A percentile compares a stretch with the other conserved stretches of the same genome.
Conservation (phyloP, 2,113 vertebrate genomes). For the Rhea pennata region DNA sequence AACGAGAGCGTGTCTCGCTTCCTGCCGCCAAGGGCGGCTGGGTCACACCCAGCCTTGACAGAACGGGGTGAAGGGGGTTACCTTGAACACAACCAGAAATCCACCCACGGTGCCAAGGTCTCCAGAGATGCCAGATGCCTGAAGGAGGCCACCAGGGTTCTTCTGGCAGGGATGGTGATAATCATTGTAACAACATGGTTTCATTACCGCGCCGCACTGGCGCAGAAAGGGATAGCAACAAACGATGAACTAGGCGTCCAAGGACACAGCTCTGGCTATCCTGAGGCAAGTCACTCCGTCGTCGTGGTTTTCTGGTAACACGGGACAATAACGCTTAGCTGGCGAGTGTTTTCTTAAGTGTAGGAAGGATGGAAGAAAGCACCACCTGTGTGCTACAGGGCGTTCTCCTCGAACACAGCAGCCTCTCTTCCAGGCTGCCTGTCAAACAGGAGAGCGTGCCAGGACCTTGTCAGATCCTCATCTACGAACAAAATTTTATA, state of each 20-base stretch:
- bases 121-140: neutral
- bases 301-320: neutral
- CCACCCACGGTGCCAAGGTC: neutral
- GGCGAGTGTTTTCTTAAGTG: fast-evolving
- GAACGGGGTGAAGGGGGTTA: neutral
- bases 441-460: neutral
- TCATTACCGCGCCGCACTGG: neutral
- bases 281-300: neutral
- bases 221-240: neutral
- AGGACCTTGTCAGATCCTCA: constrained; percentile 22
- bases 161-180: neutral
- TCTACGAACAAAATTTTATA: neutral
- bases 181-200: neutral
- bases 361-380: neutral
- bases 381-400: neutral
- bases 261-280: neutral
- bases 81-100: neutral
- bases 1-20: neutral
- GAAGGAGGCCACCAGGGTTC: neutral
- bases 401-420: neutral
- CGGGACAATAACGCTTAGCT: neutral
- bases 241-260: neutral
- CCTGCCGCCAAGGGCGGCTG: neutral
- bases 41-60: neutral
- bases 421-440: neutral